phyloP scores from a whole-genome alignment of 2,888 invertebrate species.

The Andrena dorsata region DNA sequence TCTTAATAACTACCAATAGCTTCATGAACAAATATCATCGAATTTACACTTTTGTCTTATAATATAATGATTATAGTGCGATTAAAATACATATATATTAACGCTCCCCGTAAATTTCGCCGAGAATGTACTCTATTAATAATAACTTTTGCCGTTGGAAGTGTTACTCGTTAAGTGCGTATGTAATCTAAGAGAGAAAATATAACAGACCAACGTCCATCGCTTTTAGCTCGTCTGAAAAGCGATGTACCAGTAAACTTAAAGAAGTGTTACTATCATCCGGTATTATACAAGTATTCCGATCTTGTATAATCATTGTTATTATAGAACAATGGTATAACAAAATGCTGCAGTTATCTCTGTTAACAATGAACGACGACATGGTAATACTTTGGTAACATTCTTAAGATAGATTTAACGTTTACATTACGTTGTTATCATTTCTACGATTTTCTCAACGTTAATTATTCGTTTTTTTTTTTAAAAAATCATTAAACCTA shows the following conservation, averaged over 20 bases:
- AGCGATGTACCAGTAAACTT: neutral
- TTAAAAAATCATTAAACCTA: neutral
- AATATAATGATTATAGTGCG: slow-evolving; percentile 40
- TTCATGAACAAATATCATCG: slow-evolving; percentile 36
- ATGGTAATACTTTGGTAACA: slow-evolving; percentile 9
- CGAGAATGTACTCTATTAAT: slow-evolving; percentile 10
- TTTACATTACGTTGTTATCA: slow-evolving; percentile 8
- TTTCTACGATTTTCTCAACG: neutral
- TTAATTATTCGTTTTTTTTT: neutral
- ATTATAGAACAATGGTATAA: slow-evolving; percentile 15
- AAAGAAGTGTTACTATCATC: neutral
- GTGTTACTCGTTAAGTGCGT: slow-evolving; percentile 12
- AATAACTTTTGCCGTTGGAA: slow-evolving; percentile 29
- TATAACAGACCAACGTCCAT: slow-evolving; percentile 55
- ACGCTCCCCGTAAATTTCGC: slow-evolving; percentile 29
- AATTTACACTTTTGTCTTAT: slow-evolving; percentile 42
- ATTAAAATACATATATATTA: slow-evolving; percentile 14
- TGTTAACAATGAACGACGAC: slow-evolving; percentile 1
- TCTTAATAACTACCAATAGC: slow-evolving; percentile 34
- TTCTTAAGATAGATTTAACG: neutral
- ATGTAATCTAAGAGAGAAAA: slow-evolving; percentile 46
- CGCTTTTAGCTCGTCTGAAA: neutral
- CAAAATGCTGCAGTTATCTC: slow-evolving; percentile 5
- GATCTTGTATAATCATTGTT: slow-evolving; percentile 9
- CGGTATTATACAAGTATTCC: slow-evolving; percentile 14